Percentiles rank a stretch among this genome's conserved stretches.
Conservation (phyloP, 2,113 vertebrate species). For the Nipponia nippon region DNA sequence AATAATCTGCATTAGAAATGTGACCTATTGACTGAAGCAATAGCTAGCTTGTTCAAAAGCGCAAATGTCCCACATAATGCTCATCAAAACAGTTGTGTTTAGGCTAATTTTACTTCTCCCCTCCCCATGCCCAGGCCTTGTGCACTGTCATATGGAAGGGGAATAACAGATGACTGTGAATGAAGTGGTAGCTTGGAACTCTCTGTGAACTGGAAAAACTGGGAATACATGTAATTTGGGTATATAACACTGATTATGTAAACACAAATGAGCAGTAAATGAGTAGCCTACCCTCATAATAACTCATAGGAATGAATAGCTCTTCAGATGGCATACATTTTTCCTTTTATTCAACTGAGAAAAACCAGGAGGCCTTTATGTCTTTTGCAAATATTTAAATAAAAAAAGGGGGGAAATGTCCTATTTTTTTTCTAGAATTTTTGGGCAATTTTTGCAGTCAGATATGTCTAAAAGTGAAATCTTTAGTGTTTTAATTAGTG, state of each 20-base stretch:
- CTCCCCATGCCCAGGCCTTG: neutral
- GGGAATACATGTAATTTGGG: neutral
- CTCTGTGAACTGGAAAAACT: constrained; percentile 5
- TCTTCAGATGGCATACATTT: neutral
- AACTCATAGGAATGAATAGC: neutral
- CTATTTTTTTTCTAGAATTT: neutral
- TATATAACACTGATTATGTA: neutral
- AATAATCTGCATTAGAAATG: neutral
- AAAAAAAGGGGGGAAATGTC: neutral
- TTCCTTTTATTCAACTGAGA: neutral
- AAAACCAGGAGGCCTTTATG: neutral
- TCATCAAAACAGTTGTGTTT: neutral
- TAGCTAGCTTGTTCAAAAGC: neutral
- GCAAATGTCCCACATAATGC: neutral
- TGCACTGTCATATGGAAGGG: neutral
- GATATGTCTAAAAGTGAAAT: neutral
- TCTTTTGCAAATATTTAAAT: neutral
- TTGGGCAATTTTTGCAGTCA: neutral
- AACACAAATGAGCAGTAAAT: neutral
- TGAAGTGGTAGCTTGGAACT: neutral
- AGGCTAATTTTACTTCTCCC: neutral
- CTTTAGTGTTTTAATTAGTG: neutral
- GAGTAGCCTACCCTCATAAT: neutral
- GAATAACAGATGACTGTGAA: neutral
- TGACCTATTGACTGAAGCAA: neutral